Percentiles rank a stretch among this genome's conserved stretches.
Conservation (phyloP, 2,888 invertebrate genomes). For the Diploptera punctata region DNA sequence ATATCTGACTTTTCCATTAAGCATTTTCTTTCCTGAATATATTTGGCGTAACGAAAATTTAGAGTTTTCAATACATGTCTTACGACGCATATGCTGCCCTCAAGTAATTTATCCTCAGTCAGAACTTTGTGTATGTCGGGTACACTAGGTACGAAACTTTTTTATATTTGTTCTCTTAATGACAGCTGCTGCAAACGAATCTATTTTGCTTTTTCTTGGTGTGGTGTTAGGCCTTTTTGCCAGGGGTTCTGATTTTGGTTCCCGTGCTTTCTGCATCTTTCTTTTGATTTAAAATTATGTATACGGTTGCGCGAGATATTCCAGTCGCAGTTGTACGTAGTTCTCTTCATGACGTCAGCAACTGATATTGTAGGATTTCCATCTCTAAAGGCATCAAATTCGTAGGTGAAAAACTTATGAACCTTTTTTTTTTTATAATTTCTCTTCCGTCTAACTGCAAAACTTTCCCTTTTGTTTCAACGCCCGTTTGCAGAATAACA, state of each 20-base stretch:
- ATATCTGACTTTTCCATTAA: background rate
- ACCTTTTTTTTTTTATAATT: background rate
- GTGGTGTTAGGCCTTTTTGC: background rate
- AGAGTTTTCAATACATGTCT: background rate
- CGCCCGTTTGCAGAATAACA: background rate
- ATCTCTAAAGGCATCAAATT: background rate
- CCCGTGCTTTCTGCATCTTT: slow-evolving; percentile 1
- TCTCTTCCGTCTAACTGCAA: background rate
- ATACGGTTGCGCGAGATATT: slow-evolving; percentile 8
- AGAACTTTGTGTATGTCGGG: background rate
- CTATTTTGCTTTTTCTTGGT: background rate
- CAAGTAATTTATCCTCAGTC: background rate
- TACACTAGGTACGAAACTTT: background rate
- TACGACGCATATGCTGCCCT: slow-evolving; percentile 1
- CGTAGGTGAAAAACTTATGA: background rate
- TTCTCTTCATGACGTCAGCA: background rate
- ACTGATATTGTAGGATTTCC: slow-evolving; percentile 9
- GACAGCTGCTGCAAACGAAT: background rate
- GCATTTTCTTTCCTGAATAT: background rate
- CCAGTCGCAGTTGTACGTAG: slow-evolving; percentile 1
- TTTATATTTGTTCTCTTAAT: background rate
- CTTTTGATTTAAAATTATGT: background rate
- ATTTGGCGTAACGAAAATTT: background rate
- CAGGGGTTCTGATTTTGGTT: slow-evolving; percentile 1
- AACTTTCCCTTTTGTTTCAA: background rate